phyloP scores from a whole-genome alignment of 1,140 invertebrate genomes.

The Propsilocerus akamusi region DNA sequence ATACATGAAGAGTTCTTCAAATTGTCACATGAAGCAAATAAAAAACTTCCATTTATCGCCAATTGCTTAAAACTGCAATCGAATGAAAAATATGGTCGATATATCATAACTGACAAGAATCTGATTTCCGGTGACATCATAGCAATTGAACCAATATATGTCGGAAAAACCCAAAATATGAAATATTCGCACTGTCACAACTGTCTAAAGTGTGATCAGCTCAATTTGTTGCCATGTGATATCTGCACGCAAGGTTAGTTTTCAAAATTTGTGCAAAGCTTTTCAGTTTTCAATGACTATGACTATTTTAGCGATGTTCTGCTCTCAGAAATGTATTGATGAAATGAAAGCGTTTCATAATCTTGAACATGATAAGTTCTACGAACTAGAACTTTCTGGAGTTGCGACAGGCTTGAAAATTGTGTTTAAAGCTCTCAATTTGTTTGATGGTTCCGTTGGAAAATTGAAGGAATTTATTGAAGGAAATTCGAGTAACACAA shows the following conservation, averaged over 20 bases:
- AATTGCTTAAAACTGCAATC: conserved; percentile 35
- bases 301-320: conserved; percentile 51
- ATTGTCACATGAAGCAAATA: conserved; percentile 24
- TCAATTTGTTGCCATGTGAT: conserved; percentile 43
- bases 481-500: too few species aligned
- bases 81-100: conserved; percentile 35
- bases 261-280: too few species aligned
- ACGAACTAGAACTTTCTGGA: too few species aligned
- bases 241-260: too few species aligned
- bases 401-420: too few species aligned
- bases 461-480: too few species aligned
- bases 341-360: conserved; percentile 42
- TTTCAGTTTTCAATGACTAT: too few species aligned
- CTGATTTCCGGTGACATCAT: conserved; percentile 56
- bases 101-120: conserved; percentile 39
- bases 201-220: conserved; percentile 44
- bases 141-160: conserved; percentile 57
- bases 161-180: conserved; percentile 43
- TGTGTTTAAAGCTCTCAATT: too few species aligned
- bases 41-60: conserved; percentile 33
- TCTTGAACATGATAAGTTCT: too few species aligned
- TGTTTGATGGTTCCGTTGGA: too few species aligned
- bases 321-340: conserved; percentile 42
- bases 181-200: conserved; percentile 53
- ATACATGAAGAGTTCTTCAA: too few species aligned